Evolutionary conservation across 2,888 invertebrate species (phyloP).

Genomic region (Sepioteuthis lessoniana): DNA sequence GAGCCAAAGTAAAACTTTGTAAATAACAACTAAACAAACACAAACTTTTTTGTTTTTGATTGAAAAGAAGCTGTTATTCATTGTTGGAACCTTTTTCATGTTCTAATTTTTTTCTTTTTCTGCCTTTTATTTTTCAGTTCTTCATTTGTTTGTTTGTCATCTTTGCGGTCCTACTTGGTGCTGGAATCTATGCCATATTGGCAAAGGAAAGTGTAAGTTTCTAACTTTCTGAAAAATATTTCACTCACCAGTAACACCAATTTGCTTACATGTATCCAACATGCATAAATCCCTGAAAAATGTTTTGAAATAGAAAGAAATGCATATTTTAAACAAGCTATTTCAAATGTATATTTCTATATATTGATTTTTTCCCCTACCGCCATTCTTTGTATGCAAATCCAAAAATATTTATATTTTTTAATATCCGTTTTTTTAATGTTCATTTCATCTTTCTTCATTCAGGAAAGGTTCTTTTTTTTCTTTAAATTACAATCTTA

Average conservation of each 20-base stretch:
- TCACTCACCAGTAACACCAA: not conserved
- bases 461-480: no score
- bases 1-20: no score
- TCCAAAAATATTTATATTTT: no score
- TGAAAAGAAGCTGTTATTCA: not conserved
- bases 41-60: not conserved
- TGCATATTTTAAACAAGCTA: not conserved
- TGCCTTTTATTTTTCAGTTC: slow-evolving; percentile 79
- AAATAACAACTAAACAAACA: no score
- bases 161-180: slow-evolving; percentile 85
- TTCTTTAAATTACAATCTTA: no score
- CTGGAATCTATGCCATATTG: slow-evolving; percentile 85
- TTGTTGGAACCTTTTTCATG: not conserved
- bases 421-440: no score
- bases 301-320: not conserved
- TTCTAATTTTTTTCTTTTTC: not conserved
- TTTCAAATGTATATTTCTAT: not conserved
- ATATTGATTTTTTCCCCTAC: no score
- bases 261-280: not conserved
- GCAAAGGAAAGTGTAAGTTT: slow-evolving; percentile 79
- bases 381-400: no score
- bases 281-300: not conserved
- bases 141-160: slow-evolving; percentile 85
- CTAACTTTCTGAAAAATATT: not conserved
- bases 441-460: no score